Evolutionary conservation across 1,140 invertebrate species (phyloP).

Genomic region (Tetraneura akinire): DNA sequence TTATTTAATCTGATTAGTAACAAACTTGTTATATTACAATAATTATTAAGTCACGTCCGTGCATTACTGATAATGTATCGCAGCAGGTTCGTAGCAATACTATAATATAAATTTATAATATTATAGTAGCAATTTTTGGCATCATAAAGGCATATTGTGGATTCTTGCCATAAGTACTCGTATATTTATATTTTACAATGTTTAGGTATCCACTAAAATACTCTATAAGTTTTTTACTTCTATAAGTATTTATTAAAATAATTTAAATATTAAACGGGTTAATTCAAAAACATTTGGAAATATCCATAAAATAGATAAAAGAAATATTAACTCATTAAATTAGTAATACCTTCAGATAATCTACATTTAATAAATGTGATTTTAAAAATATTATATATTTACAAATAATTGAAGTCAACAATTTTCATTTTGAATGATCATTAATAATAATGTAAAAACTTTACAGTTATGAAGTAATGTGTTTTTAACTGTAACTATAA

Average conservation of each 20-base stretch:
- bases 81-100: conserved; percentile 10
- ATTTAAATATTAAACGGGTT: neutral
- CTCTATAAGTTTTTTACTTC: no score
- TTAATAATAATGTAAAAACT: no score
- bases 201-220: conserved; percentile 48
- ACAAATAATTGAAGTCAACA: no score
- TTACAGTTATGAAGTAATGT: no score
- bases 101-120: no score
- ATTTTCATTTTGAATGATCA: no score
- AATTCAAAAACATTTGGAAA: neutral
- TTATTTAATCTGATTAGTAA: neutral
- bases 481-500: no score
- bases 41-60: neutral
- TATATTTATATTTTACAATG: conserved; percentile 48
- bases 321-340: neutral
- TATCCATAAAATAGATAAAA: neutral
- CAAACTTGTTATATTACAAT: neutral
- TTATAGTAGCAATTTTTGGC: conserved; percentile 32
- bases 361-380: no score
- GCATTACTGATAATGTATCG: conserved; percentile 1
- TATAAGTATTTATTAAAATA: neutral
- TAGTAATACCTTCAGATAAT: no score
- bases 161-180: conserved; percentile 50
- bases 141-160: conserved; percentile 37
- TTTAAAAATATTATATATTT: no score